These are phyloP conservation scores for Eulemur albifrons DNA, from an alignment of 2,797 vertebrate genomes.

Conservation along the genomic window DNA sequence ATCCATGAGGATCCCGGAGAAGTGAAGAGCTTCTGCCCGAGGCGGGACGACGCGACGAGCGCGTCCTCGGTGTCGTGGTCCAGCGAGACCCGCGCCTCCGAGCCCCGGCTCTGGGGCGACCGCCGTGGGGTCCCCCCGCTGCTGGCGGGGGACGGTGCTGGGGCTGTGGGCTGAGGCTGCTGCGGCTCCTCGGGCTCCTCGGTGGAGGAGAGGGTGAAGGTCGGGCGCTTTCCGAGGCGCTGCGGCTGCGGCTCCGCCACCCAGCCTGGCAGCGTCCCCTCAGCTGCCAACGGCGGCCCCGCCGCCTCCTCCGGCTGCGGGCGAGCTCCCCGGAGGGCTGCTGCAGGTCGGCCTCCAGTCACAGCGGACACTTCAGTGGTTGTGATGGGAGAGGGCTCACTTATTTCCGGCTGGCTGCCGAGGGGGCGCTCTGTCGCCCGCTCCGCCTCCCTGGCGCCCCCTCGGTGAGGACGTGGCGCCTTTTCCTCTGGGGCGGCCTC, in stretches of 20 bases:
- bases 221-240: slow-evolving; percentile 2
- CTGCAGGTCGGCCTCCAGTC: slow-evolving; percentile 74
- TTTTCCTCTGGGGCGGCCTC: slow-evolving; percentile 90
- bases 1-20: no score
- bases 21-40: no score
- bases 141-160: no score
- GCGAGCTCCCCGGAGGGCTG: slow-evolving; percentile 79
- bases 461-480: slow-evolving; percentile 90
- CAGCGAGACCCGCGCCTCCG: slow-evolving; percentile 90
- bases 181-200: slow-evolving; percentile 54
- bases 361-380: slow-evolving; percentile 78
- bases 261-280: slow-evolving; percentile 47
- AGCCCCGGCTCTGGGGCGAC: slow-evolving; percentile 78
- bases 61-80: no score
- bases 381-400: not conserved
- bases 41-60: no score
- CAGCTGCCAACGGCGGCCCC: slow-evolving; percentile 67
- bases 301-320: slow-evolving; percentile 83
- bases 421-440: no score
- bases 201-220: slow-evolving; percentile 48
- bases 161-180: slow-evolving; percentile 53
- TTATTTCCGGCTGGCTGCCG: no score
- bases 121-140: not conserved
- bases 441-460: slow-evolving; percentile 84
- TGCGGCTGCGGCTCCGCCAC: slow-evolving; percentile 55